Conservation (phyloP, 2,888 invertebrate species). For the Polydrusus pterygomalis region DNA sequence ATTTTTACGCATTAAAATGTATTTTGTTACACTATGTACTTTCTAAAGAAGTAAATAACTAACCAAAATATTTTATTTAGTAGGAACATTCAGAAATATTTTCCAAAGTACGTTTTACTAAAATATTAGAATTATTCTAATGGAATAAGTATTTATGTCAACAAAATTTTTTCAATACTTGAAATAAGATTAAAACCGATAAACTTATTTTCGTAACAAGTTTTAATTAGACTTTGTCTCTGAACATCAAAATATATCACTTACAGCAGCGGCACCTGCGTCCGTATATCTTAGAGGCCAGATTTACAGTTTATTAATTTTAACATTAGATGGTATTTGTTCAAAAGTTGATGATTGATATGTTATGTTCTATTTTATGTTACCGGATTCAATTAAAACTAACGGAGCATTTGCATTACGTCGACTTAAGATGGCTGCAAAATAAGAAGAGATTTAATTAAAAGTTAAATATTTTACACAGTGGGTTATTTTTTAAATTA, state of each 20-base stretch:
- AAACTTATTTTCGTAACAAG: constrained; percentile 18
- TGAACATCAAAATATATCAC: constrained; percentile 38
- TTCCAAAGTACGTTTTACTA: no score
- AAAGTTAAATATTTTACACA: constrained; percentile 20
- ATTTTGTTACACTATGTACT: no score
- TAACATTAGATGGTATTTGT: constrained; percentile 37
- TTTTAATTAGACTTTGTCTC: constrained; percentile 44
- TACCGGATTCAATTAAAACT: constrained; percentile 42
- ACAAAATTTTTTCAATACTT: no score
- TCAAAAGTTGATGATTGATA: constrained; percentile 41
- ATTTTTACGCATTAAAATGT: no score
- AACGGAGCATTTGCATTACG: constrained; percentile 40
- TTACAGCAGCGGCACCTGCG: constrained; percentile 19
- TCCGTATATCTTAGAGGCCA: constrained; percentile 21
- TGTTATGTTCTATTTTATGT: constrained; percentile 42
- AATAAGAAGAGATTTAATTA: constrained; percentile 14
- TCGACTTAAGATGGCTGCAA: constrained; percentile 14
- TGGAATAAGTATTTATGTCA: no score
- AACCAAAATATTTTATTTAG: no score
- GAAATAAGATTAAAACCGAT: no score
- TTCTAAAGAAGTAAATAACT: no score
- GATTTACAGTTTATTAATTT: constrained; percentile 48
- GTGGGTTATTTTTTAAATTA: constrained; percentile 15
- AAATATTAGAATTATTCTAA: no score
- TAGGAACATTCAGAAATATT: no score